Evolutionary conservation across 2,113 vertebrate genomes (phyloP), one percentile per base, ranked within the genome.

Genomic region (Miniopterus natalensis): DNA sequence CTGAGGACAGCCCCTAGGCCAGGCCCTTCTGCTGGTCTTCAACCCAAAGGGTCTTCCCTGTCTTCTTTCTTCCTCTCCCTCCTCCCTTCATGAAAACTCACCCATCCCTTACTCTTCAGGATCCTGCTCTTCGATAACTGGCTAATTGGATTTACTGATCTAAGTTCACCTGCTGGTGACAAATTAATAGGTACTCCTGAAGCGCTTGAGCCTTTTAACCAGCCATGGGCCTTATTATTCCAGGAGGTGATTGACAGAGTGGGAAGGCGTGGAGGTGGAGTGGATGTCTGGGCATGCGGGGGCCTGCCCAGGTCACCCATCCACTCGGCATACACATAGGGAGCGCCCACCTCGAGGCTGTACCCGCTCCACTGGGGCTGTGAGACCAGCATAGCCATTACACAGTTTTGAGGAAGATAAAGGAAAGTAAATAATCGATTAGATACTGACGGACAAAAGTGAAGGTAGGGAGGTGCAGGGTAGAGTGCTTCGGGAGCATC

Each of bases 321-420:
- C 27, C 11, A 1, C 36, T 20, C 75, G 20, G 55, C 18, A 65
- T 10, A 0, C 3, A 0, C 0, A 2, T 3, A 2, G 40, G 73
- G 75, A 51, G 59, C 0, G 0, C 29, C 49, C 65, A 53, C 45
- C 65, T 63, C 3, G 1, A 3, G 29, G 29, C 92, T 40, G 23
- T 63, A 25, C 63, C 31, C 40, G 21, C 61, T 18, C 0, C 0
- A 1, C 12, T 13, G 20, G 15, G 20, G n/a, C 80, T 6, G 2
- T 11, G 36, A 65, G 40, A 31, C 21, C 71, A 42, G 51, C 61
- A 3, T 15, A 1, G 70, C 6, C 23, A 6, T 29, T 6, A 17
- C 20, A 11, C 17, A 20, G n/a, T n/a, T 36, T 59, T 20, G 87
- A 84, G 63, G 25, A 84, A 88, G 77, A 6, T 55, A 49, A 31